These are phyloP conservation scores for Heliothis subflexa DNA, from an alignment of 1,140 invertebrate genomes.

Conservation along the genomic window DNA sequence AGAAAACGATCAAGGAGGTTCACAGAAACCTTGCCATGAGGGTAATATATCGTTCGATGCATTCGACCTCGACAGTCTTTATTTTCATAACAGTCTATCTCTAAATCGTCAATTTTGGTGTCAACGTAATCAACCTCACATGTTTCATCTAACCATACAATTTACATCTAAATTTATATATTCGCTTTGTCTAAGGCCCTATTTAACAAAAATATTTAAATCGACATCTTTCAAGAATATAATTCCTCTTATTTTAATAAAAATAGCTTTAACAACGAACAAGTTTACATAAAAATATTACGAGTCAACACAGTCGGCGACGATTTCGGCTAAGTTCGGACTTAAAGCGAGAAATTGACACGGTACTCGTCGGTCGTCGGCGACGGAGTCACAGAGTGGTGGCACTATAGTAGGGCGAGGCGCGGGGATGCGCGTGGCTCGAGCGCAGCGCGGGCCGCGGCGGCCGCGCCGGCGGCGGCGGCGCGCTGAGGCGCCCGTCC, in stretches of 20 bases:
- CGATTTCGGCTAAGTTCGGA: conserved; percentile 73
- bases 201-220: conserved; percentile 82
- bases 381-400: conserved; percentile 77
- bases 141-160: conserved; percentile 73
- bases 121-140: conserved; percentile 76
- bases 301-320: conserved; percentile 75
- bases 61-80: conserved; percentile 83
- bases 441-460: conserved; percentile 61
- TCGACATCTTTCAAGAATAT: conserved; percentile 79
- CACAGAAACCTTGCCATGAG: conserved; percentile 72
- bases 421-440: conserved; percentile 50
- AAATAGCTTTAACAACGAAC: conserved; percentile 83
- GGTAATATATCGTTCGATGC: conserved; percentile 70
- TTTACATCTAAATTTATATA: conserved; percentile 75
- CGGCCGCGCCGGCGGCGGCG: conserved; percentile 67
- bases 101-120: conserved; percentile 70
- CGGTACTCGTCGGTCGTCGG: conserved; percentile 67
- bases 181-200: conserved; percentile 74
- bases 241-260: conserved; percentile 79
- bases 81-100: conserved; percentile 74
- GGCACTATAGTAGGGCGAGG: conserved; percentile 72
- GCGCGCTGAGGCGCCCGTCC: conserved; percentile 87
- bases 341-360: conserved; percentile 82
- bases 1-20: conserved; percentile 64
- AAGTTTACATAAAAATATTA: conserved; percentile 82